Evolutionary conservation across 2,797 vertebrate species (phyloP).

Genomic region (Clamator glandarius): DNA sequence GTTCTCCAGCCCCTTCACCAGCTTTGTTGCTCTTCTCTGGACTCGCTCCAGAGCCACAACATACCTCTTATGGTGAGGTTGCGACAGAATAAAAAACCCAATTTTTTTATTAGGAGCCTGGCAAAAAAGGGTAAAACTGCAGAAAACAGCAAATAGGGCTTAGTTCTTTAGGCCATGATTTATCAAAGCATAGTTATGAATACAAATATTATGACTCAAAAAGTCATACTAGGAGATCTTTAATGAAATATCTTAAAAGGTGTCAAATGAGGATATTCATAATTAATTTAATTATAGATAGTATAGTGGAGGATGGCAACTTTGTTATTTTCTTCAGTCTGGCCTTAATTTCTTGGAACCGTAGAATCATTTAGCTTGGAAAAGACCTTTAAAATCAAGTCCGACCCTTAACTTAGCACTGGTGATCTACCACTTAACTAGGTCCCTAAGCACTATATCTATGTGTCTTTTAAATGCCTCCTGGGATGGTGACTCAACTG

Average conservation of each 20-base stretch:
- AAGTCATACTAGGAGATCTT: neutral
- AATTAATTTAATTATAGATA: neutral
- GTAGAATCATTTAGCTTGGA: no score
- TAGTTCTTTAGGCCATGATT: neutral
- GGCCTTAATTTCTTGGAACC: neutral
- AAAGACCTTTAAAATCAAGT: no score
- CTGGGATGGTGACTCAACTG: no score
- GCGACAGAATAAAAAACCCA: neutral
- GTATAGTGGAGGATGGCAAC: neutral
- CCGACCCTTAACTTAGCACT: no score
- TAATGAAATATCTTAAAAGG: neutral
- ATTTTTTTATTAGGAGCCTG: neutral
- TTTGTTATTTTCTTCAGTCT: neutral
- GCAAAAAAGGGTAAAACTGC: neutral
- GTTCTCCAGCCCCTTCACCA: no score
- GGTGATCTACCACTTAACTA: no score
- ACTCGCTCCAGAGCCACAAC: no score
- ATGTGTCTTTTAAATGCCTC: no score
- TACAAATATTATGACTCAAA: neutral
- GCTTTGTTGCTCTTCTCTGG: no score
- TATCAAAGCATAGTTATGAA: neutral
- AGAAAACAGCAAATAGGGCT: neutral
- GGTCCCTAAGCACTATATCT: no score
- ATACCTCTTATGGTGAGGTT: no score
- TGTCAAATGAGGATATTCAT: neutral